Evolutionary conservation across 2,797 vertebrate species (phyloP), one percentile per base, ranked within the genome.

Genomic region (Mormyrus hasselquistii): DNA sequence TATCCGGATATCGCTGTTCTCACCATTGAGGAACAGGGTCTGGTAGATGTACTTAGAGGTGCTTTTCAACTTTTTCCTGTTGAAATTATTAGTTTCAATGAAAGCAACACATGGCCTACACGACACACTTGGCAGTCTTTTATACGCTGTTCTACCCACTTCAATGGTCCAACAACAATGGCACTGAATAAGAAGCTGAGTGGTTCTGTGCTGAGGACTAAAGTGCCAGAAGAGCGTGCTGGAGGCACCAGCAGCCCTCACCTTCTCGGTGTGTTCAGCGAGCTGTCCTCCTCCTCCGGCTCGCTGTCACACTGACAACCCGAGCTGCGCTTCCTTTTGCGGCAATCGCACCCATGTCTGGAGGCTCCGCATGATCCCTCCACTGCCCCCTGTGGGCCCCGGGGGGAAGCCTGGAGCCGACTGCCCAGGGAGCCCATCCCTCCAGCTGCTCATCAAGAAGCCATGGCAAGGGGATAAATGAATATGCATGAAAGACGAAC

Each of bases 11-110:
- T 99, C 99, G 22, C 99, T 99, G 94, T 99, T 99, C 93, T 99
- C 98, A 1, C 98, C 98, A 73, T 99, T 99, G 90, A 99, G 91
- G 93, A 99, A 99, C 88, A 99, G 95, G 0, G 98, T 99, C 92
- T 99, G 97, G 92, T 99, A 99, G 93, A 99, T 99, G 90, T 99
- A 99, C 65, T 97, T 97, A 0, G 98, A 99, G 0, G 98, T 99
- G 92, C 97, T 99, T 94, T 98, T 99, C 91, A 99, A 59, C 90
- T 98, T 99, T 93, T 99, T 99, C 94, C 98, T 99, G 91, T 87
- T 29, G 62, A 34, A 19, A 53, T 62, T 86, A 57, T 25, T 49
- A 41, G 44, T 50, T 62, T 85, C n/a, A 50, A 9, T 50, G 16
- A 38, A 41, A 47, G 10, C 5, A 55, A 25, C 57, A 52, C 16